These are phyloP conservation scores for Penaeus japonicus DNA, from an alignment of 1,140 invertebrate genomes.

Conservation along the genomic window DNA sequence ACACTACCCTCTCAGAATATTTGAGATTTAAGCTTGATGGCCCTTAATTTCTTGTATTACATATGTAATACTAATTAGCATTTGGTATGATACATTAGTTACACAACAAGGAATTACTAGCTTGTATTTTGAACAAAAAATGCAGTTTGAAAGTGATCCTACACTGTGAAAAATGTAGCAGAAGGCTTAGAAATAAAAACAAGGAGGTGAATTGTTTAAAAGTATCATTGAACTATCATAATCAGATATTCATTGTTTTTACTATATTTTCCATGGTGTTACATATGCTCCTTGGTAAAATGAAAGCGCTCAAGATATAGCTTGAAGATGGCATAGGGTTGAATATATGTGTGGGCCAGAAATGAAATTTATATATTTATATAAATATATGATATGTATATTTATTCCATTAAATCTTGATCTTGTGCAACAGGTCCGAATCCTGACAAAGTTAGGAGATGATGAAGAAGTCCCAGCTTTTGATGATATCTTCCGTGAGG, in stretches of 20 bases:
- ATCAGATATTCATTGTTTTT: neutral
- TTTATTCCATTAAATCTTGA: slow-evolving; percentile 40
- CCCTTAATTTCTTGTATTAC: no score
- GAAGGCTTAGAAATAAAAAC: neutral
- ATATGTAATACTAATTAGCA: no score
- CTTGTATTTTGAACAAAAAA: no score
- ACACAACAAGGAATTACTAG: no score
- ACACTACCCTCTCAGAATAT: neutral
- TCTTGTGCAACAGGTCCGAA: slow-evolving; percentile 65
- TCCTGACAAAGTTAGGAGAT: slow-evolving; percentile 74
- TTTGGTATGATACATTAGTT: no score
- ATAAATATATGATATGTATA: neutral
- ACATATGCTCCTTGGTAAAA: neutral
- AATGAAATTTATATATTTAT: no score
- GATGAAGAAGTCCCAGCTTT: slow-evolving; percentile 84
- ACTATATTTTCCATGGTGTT: neutral
- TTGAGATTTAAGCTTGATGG: no score
- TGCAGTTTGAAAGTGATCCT: no score
- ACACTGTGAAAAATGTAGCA: no score
- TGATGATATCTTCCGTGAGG: slow-evolving; percentile 85
- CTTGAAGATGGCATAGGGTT: neutral
- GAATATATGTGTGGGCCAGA: neutral
- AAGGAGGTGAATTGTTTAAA: no score
- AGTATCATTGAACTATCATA: no score
- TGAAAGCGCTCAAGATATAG: no score